Evolutionary conservation across 1,140 invertebrate species (phyloP).

Genomic region (Chelonus insularis): DNA sequence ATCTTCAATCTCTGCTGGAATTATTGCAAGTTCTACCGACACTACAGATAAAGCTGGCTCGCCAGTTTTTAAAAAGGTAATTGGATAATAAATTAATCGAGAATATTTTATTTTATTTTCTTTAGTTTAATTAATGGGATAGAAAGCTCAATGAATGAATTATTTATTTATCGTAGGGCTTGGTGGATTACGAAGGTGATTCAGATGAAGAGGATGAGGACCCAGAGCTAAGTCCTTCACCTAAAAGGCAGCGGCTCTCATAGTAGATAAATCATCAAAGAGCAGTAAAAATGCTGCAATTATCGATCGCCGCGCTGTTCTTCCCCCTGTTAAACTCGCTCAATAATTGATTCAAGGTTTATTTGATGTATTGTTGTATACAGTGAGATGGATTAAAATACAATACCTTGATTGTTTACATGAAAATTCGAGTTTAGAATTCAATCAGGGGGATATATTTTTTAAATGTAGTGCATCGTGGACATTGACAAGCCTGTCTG

Average conservation of each 20-base stretch:
- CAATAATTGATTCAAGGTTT: constrained; percentile 27
- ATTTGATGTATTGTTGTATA: constrained; percentile 27
- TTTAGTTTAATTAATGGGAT: not conserved
- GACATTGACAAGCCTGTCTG: constrained; percentile 45
- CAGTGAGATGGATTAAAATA: constrained; percentile 18
- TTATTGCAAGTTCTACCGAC: constrained; percentile 51
- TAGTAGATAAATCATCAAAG: constrained; percentile 56
- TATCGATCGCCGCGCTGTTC: constrained; percentile 31
- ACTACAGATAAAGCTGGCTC: constrained; percentile 54
- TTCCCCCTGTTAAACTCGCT: constrained; percentile 22
- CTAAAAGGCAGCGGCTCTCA: constrained; percentile 67
- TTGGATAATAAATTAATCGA: constrained; percentile 21
- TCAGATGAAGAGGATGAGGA: constrained; percentile 93
- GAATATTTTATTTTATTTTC: not conserved
- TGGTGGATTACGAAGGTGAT: constrained; percentile 95
- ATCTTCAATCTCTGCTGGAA: constrained; percentile 52
- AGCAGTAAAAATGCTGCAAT: constrained; percentile 48
- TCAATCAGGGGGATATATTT: constrained; percentile 33
- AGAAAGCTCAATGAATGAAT: not conserved
- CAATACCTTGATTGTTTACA: constrained; percentile 24
- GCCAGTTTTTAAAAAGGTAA: constrained; percentile 66
- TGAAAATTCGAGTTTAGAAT: constrained; percentile 9
- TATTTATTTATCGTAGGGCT: constrained; percentile 66
- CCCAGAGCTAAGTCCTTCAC: constrained; percentile 63
- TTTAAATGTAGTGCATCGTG: constrained; percentile 42